Evolutionary conservation across 1,140 invertebrate genomes (phyloP).

Genomic region (Colletes latitarsis): DNA sequence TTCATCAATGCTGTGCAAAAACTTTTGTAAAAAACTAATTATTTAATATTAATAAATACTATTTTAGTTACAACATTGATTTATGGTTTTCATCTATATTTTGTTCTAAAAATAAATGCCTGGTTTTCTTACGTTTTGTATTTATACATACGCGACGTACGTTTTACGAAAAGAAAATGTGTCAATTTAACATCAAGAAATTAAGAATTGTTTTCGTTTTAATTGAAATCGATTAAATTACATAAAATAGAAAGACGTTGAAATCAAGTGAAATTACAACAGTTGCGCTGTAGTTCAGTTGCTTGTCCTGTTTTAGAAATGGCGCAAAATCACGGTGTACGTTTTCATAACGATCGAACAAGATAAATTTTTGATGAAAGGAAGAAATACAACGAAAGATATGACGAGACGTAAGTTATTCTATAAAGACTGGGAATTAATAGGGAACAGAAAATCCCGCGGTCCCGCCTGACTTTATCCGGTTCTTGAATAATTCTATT

Average conservation of each 20-base stretch:
- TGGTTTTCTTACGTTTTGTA: background rate
- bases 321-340: slow-evolving; percentile 44
- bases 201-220: background rate
- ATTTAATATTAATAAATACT: slow-evolving; percentile 9
- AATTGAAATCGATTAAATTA: background rate
- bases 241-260: slow-evolving; percentile 10
- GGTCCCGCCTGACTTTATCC: slow-evolving; percentile 56
- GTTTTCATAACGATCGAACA: slow-evolving; percentile 9
- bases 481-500: slow-evolving; percentile 72
- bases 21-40: background rate
- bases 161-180: slow-evolving; percentile 5
- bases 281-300: slow-evolving; percentile 46
- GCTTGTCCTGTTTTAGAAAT: slow-evolving; percentile 39
- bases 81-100: background rate
- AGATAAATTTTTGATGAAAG: background rate
- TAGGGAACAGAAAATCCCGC: slow-evolving; percentile 42
- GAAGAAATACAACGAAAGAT: slow-evolving; percentile 16
- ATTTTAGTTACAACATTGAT: background rate
- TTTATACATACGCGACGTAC: background rate
- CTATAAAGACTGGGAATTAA: slow-evolving; percentile 28
- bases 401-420: slow-evolving; percentile 20
- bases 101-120: background rate
- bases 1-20: background rate
- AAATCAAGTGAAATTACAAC: slow-evolving; percentile 16
- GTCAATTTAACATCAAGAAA: slow-evolving; percentile 6